These are phyloP conservation scores for Netta rufina DNA, from an alignment of 2,797 vertebrate species.

Conservation along the genomic window DNA sequence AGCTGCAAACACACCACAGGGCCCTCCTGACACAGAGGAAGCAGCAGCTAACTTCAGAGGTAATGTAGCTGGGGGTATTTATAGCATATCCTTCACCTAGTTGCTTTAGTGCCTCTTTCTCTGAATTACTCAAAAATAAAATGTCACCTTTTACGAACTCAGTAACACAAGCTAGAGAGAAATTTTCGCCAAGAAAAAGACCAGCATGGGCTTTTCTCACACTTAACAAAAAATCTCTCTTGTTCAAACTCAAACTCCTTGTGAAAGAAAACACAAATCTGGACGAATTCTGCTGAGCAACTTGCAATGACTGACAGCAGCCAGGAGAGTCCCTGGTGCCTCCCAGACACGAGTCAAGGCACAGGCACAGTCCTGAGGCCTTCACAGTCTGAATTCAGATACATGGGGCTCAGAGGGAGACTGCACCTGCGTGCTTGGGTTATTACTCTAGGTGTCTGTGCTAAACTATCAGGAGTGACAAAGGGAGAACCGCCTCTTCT, in stretches of 20 bases:
- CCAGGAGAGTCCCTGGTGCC: not conserved
- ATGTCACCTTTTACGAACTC: not conserved
- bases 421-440: not conserved
- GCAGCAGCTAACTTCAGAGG: not conserved
- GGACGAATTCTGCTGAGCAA: not conserved
- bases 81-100: not conserved
- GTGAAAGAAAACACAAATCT: slow-evolving; percentile 30
- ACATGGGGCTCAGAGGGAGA: fast-evolving
- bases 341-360: slow-evolving; percentile 39
- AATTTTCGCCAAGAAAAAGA: not conserved
- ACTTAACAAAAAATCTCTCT: slow-evolving; percentile 6
- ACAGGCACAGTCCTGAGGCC: slow-evolving; percentile 26
- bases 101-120: not conserved
- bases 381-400: not conserved
- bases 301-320: not conserved
- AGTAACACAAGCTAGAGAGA: not conserved
- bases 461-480: not conserved
- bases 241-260: slow-evolving; percentile 5
- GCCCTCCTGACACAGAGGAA: not conserved
- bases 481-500: not conserved
- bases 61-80: not conserved
- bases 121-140: not conserved
- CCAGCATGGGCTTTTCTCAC: not conserved
- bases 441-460: not conserved
- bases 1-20: not conserved